Percentiles rank a stretch among this genome's conserved stretches.
phyloP scores from a whole-genome alignment of 2,113 vertebrate species.

The Parus major region DNA sequence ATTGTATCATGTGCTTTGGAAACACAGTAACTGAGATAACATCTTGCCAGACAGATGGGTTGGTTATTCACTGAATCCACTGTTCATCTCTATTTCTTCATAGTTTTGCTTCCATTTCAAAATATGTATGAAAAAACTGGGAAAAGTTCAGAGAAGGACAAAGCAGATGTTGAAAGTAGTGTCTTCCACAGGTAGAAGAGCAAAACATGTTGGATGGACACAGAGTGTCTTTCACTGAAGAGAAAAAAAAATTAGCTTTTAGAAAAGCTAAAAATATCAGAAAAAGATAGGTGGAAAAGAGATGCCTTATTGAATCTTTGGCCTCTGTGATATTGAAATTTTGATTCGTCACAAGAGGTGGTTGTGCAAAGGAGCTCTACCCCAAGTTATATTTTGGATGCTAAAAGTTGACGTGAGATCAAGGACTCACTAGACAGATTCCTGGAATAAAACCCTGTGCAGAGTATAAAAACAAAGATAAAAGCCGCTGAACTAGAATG shows the following conservation, averaged over 20 bases:
- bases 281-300: neutral
- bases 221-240: neutral
- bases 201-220: neutral
- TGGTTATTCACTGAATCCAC: neutral
- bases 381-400: neutral
- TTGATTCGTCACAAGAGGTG: neutral
- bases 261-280: neutral
- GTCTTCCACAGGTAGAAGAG: neutral
- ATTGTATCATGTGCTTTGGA: neutral
- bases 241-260: no score
- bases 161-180: neutral
- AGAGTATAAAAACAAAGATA: neutral
- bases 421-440: neutral
- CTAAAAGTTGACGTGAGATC: neutral
- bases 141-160: neutral
- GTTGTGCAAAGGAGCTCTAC: neutral
- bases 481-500: neutral
- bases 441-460: neutral
- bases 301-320: neutral
- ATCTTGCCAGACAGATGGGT: neutral
- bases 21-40: neutral
- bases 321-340: neutral
- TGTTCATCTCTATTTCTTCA: neutral
- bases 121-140: neutral
- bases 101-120: neutral